Base-by-base conservation (phyloP, 2,113 vertebrate species). In the Oxyura jamaicensis region DNA sequence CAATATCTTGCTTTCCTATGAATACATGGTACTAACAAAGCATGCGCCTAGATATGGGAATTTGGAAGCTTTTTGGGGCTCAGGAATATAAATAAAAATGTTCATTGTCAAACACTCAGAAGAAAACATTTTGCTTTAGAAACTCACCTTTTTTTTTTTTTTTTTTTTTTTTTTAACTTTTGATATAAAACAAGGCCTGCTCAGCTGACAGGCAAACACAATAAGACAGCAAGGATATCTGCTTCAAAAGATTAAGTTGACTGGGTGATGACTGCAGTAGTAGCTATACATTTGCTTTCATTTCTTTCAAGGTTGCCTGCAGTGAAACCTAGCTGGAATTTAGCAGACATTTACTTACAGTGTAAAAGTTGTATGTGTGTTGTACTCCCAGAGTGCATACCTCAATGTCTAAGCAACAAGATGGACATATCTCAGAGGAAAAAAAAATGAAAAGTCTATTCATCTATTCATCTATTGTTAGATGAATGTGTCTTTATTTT, bases 341-440 rank as follows among this genome's bases (percentile, higher is more conserved):
- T 46, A 59, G n/a, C 25, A 55, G 25, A 46, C 11, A 1, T 53
- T 83, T 68, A 59, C 29, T 13, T 65, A 7, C 62, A 63, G 50
- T 46, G 36, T 62, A 62, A 77, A 83, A 74, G 21, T 25, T 36
- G 8, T 4, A 13, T 23, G 0, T 35, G 0, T 29, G 13, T 29
- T 44, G 8, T 77, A 50, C 23, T 11, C 10, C 28, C 35, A 72
- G 35, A 60, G 17, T 46, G 26, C 33, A 36, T 28, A 12, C 18
- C 29, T 52, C 23, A 22, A 11, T 81, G 59, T 42, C n/a, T 71
- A 71, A 81, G n/a, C 25, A 72, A 88, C 10, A 22, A 53, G 13
- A 56, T 50, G 46, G 33, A 31, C 25, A 59, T 23, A 52, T 2
- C 8, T 75, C 62, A 65, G 18, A 59, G 16, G 2, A 1, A 93